These are phyloP conservation scores for Xyliphius kryptos DNA, from an alignment of 2,113 vertebrate species.

Conservation along the genomic window DNA sequence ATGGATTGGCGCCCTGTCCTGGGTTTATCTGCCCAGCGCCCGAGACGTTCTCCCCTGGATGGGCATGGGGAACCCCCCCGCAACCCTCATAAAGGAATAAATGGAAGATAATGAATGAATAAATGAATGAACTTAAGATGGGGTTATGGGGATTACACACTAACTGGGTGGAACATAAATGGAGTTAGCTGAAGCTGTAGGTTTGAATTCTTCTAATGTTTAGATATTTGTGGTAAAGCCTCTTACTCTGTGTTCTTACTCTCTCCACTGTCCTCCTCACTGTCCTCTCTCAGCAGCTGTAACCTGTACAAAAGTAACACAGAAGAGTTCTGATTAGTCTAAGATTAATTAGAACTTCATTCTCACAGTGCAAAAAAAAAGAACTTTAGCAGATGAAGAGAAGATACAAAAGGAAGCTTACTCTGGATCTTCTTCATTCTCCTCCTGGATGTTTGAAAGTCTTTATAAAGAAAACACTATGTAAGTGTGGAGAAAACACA, in stretches of 20 bases:
- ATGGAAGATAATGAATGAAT: too few species aligned
- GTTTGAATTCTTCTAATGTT: background rate
- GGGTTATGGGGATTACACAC: too few species aligned
- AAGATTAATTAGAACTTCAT: background rate
- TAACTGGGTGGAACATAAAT: too few species aligned
- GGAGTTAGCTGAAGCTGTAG: background rate
- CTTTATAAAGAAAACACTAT: constrained; percentile 39
- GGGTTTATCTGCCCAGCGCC: too few species aligned
- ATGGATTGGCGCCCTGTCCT: too few species aligned
- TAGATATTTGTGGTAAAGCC: background rate
- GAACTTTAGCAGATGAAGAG: background rate
- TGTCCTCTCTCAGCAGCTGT: constrained; percentile 32
- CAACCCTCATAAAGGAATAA: too few species aligned
- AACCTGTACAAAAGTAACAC: constrained; percentile 41
- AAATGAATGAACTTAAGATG: too few species aligned
- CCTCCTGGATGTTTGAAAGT: constrained; percentile 64
- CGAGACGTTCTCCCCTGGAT: too few species aligned
- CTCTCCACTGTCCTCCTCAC: constrained; percentile 28
- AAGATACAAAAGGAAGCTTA: constrained; percentile 36
- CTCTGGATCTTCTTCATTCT: constrained; percentile 63
- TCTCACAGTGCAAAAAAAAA: constrained; percentile 44
- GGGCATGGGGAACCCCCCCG: too few species aligned
- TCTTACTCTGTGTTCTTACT: constrained; percentile 51
- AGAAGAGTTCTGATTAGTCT: too few species aligned
- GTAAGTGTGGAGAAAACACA: background rate